These are phyloP conservation scores for Octomys mimax DNA, from an alignment of 2,797 vertebrate genomes.

Conservation along the genomic window DNA sequence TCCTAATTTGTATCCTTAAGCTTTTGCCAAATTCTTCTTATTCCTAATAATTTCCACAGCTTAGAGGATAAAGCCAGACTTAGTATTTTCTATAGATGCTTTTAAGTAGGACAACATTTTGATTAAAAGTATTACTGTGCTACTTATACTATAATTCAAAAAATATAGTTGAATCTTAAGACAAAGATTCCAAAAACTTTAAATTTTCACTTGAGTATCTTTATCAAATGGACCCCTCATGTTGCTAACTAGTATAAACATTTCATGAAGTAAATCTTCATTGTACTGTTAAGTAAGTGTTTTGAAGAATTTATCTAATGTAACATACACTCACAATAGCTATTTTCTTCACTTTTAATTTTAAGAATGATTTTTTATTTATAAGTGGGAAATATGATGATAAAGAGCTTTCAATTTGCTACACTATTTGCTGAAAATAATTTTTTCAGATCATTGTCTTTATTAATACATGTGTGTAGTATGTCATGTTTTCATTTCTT, in stretches of 20 bases:
- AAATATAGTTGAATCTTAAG: slow-evolving; percentile 1
- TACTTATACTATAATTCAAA: neutral
- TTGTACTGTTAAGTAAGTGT: neutral
- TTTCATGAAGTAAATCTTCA: slow-evolving; percentile 20
- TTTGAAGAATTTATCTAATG: slow-evolving; percentile 48
- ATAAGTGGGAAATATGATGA: slow-evolving; percentile 25
- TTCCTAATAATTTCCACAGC: slow-evolving; percentile 15
- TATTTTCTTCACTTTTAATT: slow-evolving; percentile 48
- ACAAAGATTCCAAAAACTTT: slow-evolving; percentile 20
- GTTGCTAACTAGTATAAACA: neutral
- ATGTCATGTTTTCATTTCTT: neutral
- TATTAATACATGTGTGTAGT: neutral
- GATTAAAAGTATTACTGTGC: neutral
- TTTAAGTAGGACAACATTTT: slow-evolving; percentile 24
- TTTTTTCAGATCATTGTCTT: neutral
- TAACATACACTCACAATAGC: neutral
- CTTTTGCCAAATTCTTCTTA: slow-evolving; percentile 56
- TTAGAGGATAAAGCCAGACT: neutral
- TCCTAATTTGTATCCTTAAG: slow-evolving; percentile 46
- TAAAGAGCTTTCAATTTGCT: slow-evolving; percentile 34
- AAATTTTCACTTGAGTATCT: slow-evolving; percentile 49
- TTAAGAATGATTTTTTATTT: slow-evolving; percentile 24
- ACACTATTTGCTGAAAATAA: neutral
- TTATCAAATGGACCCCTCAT: neutral
- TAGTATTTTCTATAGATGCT: slow-evolving; percentile 59